Percentiles rank a stretch among this genome's conserved stretches.
Conservation (phyloP, 2,797 vertebrate genomes). For the Arnoldichthys spilopterus region DNA sequence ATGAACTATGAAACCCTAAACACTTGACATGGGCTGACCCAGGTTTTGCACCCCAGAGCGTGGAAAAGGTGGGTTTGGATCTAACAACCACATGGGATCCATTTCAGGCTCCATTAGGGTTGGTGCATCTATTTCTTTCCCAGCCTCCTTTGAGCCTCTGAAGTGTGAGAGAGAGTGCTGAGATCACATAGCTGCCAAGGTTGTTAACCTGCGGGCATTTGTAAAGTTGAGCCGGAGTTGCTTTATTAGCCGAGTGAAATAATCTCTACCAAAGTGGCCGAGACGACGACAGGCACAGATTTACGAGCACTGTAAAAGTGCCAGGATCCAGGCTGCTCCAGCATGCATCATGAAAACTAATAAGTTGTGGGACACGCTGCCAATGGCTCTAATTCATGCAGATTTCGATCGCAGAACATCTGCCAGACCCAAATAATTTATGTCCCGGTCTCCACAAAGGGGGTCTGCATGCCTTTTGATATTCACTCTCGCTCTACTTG, state of each 20-base stretch:
- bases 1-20: constrained; percentile 47
- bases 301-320: constrained; percentile 56
- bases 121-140: constrained; percentile 54
- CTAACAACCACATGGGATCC: constrained; percentile 52
- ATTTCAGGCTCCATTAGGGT: constrained; percentile 55
- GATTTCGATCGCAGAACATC: constrained; percentile 74
- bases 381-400: constrained; percentile 74
- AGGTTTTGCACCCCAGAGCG: constrained; percentile 24
- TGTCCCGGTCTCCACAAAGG: constrained; percentile 64
- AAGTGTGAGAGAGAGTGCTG: constrained; percentile 46
- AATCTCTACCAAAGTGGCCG: constrained; percentile 59
- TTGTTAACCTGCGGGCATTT: constrained; percentile 66
- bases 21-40: constrained; percentile 47
- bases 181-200: constrained; percentile 60
- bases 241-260: constrained; percentile 61
- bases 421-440: constrained; percentile 72
- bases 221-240: constrained; percentile 62
- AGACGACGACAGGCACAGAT: constrained; percentile 56
- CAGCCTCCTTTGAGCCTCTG: constrained; percentile 40
- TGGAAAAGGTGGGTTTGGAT: constrained; percentile 55
- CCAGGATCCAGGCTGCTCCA: constrained; percentile 57
- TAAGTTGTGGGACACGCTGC: constrained; percentile 64
- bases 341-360: constrained; percentile 66
- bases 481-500: constrained; percentile 53
- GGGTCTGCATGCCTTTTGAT: constrained; percentile 65